Evolutionary conservation across 2,888 invertebrate species (phyloP).

Genomic region (Brachynemurus nebulosus): DNA sequence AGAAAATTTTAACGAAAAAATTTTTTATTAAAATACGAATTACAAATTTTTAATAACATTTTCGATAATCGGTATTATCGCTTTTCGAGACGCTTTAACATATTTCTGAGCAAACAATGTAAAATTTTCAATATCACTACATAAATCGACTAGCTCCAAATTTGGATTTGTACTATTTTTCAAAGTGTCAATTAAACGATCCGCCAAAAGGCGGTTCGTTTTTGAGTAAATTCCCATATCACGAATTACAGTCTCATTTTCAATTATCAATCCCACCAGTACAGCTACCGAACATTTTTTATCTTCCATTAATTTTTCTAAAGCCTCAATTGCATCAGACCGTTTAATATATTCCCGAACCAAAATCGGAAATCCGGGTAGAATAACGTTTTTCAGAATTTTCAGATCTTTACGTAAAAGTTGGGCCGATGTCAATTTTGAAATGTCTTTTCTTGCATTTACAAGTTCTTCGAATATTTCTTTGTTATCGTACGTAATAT

Average conservation of each 20-base stretch:
- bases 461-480: conserved; percentile 38
- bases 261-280: conserved; percentile 48
- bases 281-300: conserved; percentile 35
- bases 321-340: conserved; percentile 33
- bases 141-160: conserved; percentile 21
- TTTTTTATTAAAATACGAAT: no score
- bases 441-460: conserved; percentile 51
- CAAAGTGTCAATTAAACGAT: not conserved
- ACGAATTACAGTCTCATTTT: conserved; percentile 33
- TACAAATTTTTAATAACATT: no score
- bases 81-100: conserved; percentile 48
- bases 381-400: conserved; percentile 37
- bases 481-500: conserved; percentile 31
- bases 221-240: conserved; percentile 42
- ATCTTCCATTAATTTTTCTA: conserved; percentile 35
- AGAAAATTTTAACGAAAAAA: no score
- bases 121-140: conserved; percentile 30
- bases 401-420: conserved; percentile 67
- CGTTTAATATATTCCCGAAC: conserved; percentile 42
- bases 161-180: not conserved
- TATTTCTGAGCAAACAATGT: conserved; percentile 43
- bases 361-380: conserved; percentile 45
- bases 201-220: no score
- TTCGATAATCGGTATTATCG: conserved; percentile 48
- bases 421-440: conserved; percentile 46